Evolutionary conservation across 2,113 vertebrate genomes (phyloP), one percentile per base, ranked within the genome.

Genomic region (Hemibagrus wyckioides): DNA sequence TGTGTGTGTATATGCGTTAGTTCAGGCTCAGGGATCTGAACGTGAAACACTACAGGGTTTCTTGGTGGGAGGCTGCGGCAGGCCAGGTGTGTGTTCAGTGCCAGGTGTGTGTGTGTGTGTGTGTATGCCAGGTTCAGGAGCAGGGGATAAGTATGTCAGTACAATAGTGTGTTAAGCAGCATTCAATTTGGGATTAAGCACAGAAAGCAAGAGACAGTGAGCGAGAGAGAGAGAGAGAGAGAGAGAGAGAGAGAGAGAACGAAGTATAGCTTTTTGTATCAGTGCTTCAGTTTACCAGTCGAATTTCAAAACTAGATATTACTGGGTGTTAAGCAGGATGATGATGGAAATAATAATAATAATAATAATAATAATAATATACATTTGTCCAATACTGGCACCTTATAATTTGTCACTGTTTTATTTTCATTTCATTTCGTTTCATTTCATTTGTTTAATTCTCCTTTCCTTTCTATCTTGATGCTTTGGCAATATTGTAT

Each of bases 81-180:
- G 89, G 90, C 89, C 90, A 92, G 91, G 92, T 93, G 93, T 92
- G 77, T 89, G 92, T 93, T 92, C 92, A 82, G 69, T 69, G 91
- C 93, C 94, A 93, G 90, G 91, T 90, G 91, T 76, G 83, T 84
- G 87, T 48, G 44, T 48, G 36, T 10, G n/a, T n/a, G n/a, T n/a
- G n/a, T 88, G 39, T 84, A 25, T 88, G 36, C 15, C 87, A 85
- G 87, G 39, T 84, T 73, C 39, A 76, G 76, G 75, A 82, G 80
- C 63, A 54, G 33, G 56, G 41, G n/a, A 82, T 80, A 91, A 76
- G 84, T 84, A 86, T 84, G 82, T 86, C 87, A 85, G n/a, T 65
- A 88, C 84, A 88, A 85, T 63, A 36, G 87, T 82, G 63, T 80
- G n/a, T 83, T 90, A 88, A 88, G 67, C 50, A 75, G 30, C 83